Evolutionary conservation across 2,888 invertebrate species (phyloP), one percentile per base, ranked within the genome.

Genomic region (Ecdyonurus torrentis): DNA sequence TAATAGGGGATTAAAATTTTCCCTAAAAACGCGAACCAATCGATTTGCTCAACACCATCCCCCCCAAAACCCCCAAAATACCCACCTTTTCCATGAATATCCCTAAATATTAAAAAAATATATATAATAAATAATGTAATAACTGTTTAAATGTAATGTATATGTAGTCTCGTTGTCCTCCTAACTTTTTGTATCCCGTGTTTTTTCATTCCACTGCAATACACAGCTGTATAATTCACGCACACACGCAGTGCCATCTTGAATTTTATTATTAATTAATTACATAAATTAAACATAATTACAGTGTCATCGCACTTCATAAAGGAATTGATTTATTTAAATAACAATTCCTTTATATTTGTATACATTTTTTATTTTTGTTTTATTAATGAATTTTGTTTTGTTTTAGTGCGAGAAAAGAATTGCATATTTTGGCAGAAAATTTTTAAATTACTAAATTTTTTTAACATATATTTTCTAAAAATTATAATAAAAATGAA

Each of bases 251-350:
- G 37, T 37, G 37, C 37, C 37, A 37, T 37, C 37, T 10, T 37
- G 5, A 37, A 62, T 61, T 61, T 61, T 61, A 55, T 52, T 61
- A 61, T 61, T 61, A 50, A 37, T 55, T 53, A 55, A 55, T 61
- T 61, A 53, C 53, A 25, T 25, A 62, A 62, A 37, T 62, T 53
- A 19, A 58, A 61, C 22, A 25, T 24, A 62, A 58, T 23, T 23
- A 55, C n/a, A 20, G 55, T 10, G 25, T 55, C 22, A 37, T 37
- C 37, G 37, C 37, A 37, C 37, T n/a, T 37, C 37, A 37, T 5
- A 15, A 10, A 15, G 37, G 37, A 15, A 15, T 5, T 37, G 37
- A n/a, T n/a, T n/a, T n/a, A n/a, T n/a, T n/a, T n/a, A n/a, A n/a
- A n/a, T n/a, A n/a, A 37, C 37, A 15, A 5, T 15, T 15, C 37